Evolutionary conservation across 2,888 invertebrate genomes (phyloP).

Genomic region (Stegana nigrithorax): DNA sequence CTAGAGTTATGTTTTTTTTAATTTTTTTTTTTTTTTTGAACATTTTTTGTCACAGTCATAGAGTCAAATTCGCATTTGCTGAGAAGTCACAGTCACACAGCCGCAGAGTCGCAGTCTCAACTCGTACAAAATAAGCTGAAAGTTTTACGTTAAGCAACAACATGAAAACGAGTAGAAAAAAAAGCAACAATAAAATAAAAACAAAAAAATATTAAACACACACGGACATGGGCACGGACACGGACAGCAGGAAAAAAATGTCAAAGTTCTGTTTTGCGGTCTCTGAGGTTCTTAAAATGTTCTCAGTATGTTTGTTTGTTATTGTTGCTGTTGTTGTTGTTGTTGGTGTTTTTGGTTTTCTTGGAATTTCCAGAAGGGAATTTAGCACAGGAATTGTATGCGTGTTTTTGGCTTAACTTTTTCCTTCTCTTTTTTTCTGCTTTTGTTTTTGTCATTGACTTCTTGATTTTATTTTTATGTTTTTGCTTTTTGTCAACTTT

Average conservation of each 20-base stretch:
- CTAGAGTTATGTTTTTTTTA: no score
- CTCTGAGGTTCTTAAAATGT: constrained; percentile 57
- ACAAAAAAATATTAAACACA: constrained; percentile 31
- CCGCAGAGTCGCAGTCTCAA: constrained; percentile 37
- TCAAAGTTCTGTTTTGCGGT: constrained; percentile 54
- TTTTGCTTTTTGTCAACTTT: constrained; percentile 28
- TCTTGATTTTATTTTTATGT: constrained; percentile 26
- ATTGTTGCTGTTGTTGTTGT: constrained; percentile 15
- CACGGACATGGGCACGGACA: no score
- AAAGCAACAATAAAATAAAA: constrained; percentile 26
- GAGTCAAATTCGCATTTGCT: constrained; percentile 50
- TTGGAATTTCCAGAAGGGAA: constrained; percentile 50
- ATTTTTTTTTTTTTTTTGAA: no score
- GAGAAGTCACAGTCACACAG: constrained; percentile 29
- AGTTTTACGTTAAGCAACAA: constrained; percentile 51
- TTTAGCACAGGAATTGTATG: constrained; percentile 41
- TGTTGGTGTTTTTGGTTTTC: constrained; percentile 38
- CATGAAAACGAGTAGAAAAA: constrained; percentile 42
- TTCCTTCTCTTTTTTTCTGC: constrained; percentile 1
- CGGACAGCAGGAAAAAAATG: constrained; percentile 54
- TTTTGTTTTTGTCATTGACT: constrained; percentile 19
- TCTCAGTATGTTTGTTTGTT: constrained; percentile 31
- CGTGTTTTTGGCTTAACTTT: constrained; percentile 9
- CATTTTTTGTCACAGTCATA: no score
- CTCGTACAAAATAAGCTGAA: constrained; percentile 53